Base-by-base conservation (phyloP, 30 jellyfish, hydroid and myxozoan genomes). In the Turritopsis rubra region DNA sequence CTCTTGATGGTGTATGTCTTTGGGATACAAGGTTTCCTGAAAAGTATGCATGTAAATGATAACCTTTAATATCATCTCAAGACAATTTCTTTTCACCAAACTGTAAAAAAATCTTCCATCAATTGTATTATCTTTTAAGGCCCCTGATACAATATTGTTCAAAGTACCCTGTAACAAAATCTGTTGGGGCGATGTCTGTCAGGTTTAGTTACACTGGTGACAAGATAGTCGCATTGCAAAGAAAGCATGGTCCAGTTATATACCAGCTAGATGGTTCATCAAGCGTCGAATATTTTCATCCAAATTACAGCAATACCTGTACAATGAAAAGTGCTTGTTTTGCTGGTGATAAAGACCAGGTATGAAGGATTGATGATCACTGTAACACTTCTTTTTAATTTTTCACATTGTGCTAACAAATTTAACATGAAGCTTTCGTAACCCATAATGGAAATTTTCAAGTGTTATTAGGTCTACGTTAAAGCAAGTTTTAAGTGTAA, bases 111-210 rank as follows among this genome's bases (percentile, higher is more conserved):
- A 7, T 16, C 8, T n/a, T n/a, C 0, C 77, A 68, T 27, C 28
- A 23, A n/a, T 68, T 60, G 19, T 18, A 60, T 60, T 60, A 27
- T 72, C 24, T 31, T 26, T 75, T 7, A 22, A 28, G 83, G 41
- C 28, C 60, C 74, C 60, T 28, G 60, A n/a, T 75, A 1, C 52
- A 75, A 7, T 75, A 26, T 31, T 74, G 41, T 17, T 75, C 83
- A 26, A 75, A 75, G 83, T 7, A 0, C 20, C 25, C 82, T 18
- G 85, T 90, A 77, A 95, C 96, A 30, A 92, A 87, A 96, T 92
- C 90, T 84, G 98, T 81, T 18, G 88, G 94, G 82, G 96, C 96
- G 30, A 92, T 92, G 98, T 92, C 90, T 79, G 98, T 89, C n/a
- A 84, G 83, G 76, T 92, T 92, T 85, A 82, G 87, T 74, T 87